phyloP scores from a whole-genome alignment of 2,113 vertebrate genomes.

The Chinchilla lanigera region DNA sequence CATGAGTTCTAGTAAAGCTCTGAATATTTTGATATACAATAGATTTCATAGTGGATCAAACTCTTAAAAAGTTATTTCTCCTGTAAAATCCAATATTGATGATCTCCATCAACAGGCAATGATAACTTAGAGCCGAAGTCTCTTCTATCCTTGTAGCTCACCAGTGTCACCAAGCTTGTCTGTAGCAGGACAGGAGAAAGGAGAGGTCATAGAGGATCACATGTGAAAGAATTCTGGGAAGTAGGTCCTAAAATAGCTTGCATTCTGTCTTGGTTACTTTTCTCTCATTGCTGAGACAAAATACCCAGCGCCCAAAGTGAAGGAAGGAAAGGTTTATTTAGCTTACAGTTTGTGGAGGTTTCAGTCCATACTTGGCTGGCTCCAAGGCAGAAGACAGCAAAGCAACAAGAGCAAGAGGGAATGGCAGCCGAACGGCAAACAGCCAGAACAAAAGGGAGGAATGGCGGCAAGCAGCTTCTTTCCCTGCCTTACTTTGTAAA shows the following conservation, averaged over 20 bases:
- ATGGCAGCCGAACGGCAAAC: too few relatives aligned
- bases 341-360: too few relatives aligned
- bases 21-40: neutral
- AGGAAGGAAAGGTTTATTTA: too few relatives aligned
- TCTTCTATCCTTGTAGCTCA: neutral
- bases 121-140: neutral
- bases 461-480: too few relatives aligned
- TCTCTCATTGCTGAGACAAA: too few relatives aligned
- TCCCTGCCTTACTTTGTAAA: too few relatives aligned
- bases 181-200: neutral
- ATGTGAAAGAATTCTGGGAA: neutral
- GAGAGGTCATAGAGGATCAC: neutral
- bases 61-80: neutral
- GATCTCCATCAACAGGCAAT: neutral
- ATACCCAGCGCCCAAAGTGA: too few relatives aligned
- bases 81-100: neutral
- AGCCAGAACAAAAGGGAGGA: too few relatives aligned
- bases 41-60: constrained; percentile 20
- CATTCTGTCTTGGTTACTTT: too few relatives aligned
- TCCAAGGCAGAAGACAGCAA: too few relatives aligned
- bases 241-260: neutral
- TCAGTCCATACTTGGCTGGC: too few relatives aligned
- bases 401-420: too few relatives aligned
- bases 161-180: neutral
- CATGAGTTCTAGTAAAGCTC: neutral